Percentiles rank a stretch among this genome's conserved stretches.
phyloP scores from a whole-genome alignment of 2,797 vertebrate species.

The Orientallactaga sibirica region DNA sequence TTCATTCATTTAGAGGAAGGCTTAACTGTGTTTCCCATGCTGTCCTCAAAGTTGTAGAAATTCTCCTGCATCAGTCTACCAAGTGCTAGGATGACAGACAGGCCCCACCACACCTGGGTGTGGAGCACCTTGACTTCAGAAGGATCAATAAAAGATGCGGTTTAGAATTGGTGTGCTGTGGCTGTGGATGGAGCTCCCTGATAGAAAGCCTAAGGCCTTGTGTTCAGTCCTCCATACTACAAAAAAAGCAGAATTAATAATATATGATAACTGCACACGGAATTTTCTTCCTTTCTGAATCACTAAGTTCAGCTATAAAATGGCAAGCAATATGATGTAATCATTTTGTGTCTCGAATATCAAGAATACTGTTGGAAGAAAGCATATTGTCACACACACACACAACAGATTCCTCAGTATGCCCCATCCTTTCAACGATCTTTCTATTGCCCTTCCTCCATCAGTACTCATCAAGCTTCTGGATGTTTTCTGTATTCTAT shows the following conservation, averaged over 20 bases:
- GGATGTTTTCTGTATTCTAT: background rate
- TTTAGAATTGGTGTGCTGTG: conserved; percentile 6
- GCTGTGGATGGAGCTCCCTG: background rate
- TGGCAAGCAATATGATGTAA: background rate
- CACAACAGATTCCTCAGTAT: background rate
- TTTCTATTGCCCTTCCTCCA: background rate
- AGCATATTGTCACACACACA: background rate
- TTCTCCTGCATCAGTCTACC: background rate
- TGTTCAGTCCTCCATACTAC: background rate
- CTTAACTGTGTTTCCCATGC: background rate
- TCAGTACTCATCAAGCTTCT: background rate
- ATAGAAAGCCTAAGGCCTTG: background rate
- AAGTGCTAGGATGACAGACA: background rate
- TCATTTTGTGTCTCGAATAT: background rate
- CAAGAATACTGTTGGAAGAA: background rate
- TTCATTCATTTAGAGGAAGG: background rate
- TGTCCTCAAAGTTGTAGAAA: background rate
- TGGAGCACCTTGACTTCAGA: background rate
- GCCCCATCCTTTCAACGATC: background rate
- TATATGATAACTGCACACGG: background rate
- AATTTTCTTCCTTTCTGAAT: background rate
- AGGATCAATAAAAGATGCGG: background rate
- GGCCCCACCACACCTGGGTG: background rate
- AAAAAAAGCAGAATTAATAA: background rate
- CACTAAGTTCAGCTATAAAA: background rate